Evolutionary conservation across 2,888 invertebrate genomes (phyloP).

Genomic region (Hymenopus coronatus): DNA sequence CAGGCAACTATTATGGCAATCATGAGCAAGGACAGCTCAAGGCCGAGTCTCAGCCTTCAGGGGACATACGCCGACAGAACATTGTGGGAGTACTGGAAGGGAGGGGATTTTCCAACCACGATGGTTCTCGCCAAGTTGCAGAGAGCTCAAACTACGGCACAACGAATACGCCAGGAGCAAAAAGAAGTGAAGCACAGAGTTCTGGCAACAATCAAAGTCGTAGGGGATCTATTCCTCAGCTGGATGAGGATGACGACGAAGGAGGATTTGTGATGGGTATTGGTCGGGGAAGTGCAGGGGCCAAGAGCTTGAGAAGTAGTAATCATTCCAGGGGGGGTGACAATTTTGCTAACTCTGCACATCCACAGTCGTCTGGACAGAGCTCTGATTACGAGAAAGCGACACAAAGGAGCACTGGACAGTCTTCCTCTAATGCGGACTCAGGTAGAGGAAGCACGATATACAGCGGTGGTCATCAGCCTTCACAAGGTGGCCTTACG

Average conservation of each 20-base stretch:
- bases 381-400: constrained; percentile 69
- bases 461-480: constrained; percentile 62
- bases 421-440: constrained; percentile 71
- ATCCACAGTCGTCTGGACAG: constrained; percentile 31
- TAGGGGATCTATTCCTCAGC: constrained; percentile 40
- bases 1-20: not conserved
- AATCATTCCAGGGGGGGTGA: not conserved
- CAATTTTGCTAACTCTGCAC: not conserved
- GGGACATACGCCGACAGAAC: constrained; percentile 38
- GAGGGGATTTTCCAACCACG: not conserved
- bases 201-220: not conserved
- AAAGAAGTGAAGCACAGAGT: not conserved
- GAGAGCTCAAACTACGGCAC: not conserved
- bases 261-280: constrained; percentile 55
- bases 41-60: not conserved
- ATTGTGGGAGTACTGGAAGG: constrained; percentile 17
- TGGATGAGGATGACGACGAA: constrained; percentile 58
- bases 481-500: constrained; percentile 16
- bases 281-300: not conserved
- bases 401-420: constrained; percentile 51
- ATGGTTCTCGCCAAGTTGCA: not conserved
- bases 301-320: not conserved
- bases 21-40: not conserved
- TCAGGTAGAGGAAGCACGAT: constrained; percentile 79
- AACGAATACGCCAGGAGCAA: not conserved